Conservation (phyloP, 2,888 invertebrate genomes). For the Drosophila conformis region DNA sequence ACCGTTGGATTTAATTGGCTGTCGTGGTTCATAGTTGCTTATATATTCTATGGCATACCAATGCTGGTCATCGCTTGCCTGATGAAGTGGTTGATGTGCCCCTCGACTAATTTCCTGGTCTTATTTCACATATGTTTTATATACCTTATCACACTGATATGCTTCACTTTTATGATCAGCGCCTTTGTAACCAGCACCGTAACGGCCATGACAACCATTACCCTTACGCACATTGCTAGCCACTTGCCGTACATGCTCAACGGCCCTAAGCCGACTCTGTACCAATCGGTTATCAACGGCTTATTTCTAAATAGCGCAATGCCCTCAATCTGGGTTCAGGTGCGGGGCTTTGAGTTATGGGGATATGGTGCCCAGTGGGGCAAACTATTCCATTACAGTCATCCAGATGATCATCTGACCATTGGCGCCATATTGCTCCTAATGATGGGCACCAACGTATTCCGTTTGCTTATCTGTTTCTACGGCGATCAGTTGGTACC, state of each 20-base stretch:
- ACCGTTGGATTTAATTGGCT: conserved; percentile 49
- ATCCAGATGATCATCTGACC: conserved; percentile 88
- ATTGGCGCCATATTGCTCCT: conserved; percentile 90
- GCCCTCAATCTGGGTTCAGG: conserved; percentile 27
- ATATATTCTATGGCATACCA: conserved; percentile 33
- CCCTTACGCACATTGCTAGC: conserved; percentile 89
- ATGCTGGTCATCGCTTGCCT: conserved; percentile 13
- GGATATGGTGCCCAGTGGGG: conserved; percentile 86
- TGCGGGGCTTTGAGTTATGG: conserved; percentile 24
- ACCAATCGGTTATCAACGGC: not conserved
- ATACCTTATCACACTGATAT: conserved; percentile 89
- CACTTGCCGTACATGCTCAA: conserved; percentile 87
- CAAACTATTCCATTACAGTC: conserved; percentile 87
- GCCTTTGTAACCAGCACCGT: conserved; percentile 91
- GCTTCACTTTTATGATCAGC: conserved; percentile 91
- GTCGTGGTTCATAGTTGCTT: conserved; percentile 52
- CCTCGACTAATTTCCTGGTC: not conserved
- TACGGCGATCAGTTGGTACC: conserved; percentile 94
- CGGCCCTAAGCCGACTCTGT: not conserved
- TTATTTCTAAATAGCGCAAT: conserved; percentile 55
- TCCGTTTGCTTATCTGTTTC: conserved; percentile 90
- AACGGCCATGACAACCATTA: conserved; percentile 89
- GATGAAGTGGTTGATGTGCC: conserved; percentile 38
- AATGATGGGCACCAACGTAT: conserved; percentile 81
- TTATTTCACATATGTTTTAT: conserved; percentile 89